Evolutionary conservation across 2,113 vertebrate genomes (phyloP).

Genomic region (Tachuris rubrigastra): DNA sequence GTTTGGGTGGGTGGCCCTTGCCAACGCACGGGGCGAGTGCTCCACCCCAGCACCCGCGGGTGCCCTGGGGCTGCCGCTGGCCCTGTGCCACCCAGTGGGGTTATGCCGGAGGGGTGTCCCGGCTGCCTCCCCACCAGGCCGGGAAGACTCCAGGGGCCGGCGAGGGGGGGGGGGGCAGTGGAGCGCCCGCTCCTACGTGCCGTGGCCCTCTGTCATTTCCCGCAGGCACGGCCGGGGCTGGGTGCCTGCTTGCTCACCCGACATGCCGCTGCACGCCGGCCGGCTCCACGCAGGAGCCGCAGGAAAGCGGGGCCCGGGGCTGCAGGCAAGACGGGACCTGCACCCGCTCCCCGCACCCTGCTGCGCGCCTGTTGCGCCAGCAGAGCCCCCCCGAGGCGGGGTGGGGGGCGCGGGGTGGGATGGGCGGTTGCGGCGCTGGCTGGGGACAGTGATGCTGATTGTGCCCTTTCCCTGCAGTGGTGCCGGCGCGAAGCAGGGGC

Average conservation of each 20-base stretch:
- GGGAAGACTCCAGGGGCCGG: not conserved
- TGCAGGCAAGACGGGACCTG: conserved; percentile 40
- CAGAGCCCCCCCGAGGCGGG: not conserved
- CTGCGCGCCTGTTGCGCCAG: not conserved
- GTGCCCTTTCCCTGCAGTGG: conserved; percentile 70
- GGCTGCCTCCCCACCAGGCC: rapidly evolving
- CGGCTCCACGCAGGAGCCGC: conserved; percentile 34
- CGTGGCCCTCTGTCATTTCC: conserved; percentile 43
- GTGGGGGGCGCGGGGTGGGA: not conserved
- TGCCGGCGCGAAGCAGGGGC: conserved; percentile 79
- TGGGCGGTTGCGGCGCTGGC: not conserved
- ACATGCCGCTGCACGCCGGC: conserved; percentile 56
- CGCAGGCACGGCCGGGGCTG: conserved; percentile 42
- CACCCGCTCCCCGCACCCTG: not conserved
- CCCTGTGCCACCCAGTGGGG: not conserved
- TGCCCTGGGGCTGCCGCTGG: not conserved
- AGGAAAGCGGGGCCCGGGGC: conserved; percentile 59
- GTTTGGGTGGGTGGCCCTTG: not conserved
- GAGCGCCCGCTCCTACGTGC: conserved; percentile 20
- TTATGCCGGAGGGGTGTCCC: not conserved
- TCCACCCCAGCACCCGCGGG: not conserved
- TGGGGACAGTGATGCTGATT: not conserved
- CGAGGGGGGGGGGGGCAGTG: not conserved
- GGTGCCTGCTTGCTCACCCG: conserved; percentile 51
- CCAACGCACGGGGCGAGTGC: not conserved